These are phyloP conservation scores for Hephaestus fuliginosus DNA, from an alignment of 2,797 vertebrate genomes.

Conservation along the genomic window DNA sequence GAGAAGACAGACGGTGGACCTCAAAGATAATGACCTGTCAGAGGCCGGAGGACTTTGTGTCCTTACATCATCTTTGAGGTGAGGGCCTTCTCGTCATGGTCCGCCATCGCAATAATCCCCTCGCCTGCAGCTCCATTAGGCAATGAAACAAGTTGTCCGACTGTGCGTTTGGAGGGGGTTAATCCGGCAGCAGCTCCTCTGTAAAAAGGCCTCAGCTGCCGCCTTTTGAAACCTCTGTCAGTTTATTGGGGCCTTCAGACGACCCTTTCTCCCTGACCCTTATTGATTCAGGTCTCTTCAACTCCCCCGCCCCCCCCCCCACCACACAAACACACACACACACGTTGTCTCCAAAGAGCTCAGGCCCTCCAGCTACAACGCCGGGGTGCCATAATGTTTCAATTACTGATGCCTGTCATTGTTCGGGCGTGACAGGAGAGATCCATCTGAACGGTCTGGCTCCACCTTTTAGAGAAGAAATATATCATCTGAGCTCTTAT, in stretches of 20 bases:
- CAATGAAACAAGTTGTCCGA: conserved; percentile 57
- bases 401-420: conserved; percentile 71
- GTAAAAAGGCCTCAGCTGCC: conserved; percentile 67
- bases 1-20: no score
- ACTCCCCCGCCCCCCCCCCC: conserved; percentile 33
- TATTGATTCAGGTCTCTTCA: conserved; percentile 69
- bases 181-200: conserved; percentile 49
- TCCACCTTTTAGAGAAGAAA: conserved; percentile 10
- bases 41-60: conserved; percentile 12
- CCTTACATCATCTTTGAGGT: conserved; percentile 51
- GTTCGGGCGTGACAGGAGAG: conserved; percentile 36
- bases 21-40: conserved; percentile 55
- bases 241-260: conserved; percentile 66
- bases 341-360: conserved; percentile 39
- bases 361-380: conserved; percentile 55
- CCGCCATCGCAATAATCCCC: conserved; percentile 64
- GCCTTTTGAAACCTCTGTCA: conserved; percentile 65
- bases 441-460: conserved; percentile 22
- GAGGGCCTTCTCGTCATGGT: conserved; percentile 61
- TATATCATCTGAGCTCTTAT: background rate
- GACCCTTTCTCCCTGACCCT: conserved; percentile 63
- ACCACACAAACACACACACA: conserved; percentile 21
- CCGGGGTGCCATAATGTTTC: conserved; percentile 66
- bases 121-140: conserved; percentile 67
- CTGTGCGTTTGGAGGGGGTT: conserved; percentile 51